These are phyloP conservation scores for Calameuta idolon DNA, from an alignment of 2,888 invertebrate genomes.

Conservation along the genomic window DNA sequence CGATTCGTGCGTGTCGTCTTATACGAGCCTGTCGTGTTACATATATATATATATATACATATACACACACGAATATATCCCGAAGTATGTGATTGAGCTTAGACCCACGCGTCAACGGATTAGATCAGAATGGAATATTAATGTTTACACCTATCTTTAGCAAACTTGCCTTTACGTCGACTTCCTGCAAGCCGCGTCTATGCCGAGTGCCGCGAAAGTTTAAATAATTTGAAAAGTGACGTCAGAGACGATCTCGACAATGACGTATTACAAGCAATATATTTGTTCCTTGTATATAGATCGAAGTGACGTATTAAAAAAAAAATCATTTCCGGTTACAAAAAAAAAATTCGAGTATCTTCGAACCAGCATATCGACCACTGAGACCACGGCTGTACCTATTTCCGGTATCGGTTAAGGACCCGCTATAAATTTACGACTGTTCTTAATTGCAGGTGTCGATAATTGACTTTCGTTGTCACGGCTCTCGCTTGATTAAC, in stretches of 20 bases:
- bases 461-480: slow-evolving; percentile 23
- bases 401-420: background rate
- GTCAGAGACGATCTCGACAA: background rate
- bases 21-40: background rate
- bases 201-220: background rate
- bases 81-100: background rate
- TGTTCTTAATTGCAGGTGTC: slow-evolving; percentile 27
- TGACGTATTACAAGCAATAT: background rate
- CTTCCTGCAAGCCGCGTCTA: background rate
- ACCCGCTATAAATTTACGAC: background rate
- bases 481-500: background rate
- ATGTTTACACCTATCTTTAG: slow-evolving; percentile 5
- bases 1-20: slow-evolving; percentile 26
- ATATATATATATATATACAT: background rate
- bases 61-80: background rate
- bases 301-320: background rate
- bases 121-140: slow-evolving; percentile 7
- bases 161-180: background rate
- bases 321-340: background rate
- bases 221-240: background rate
- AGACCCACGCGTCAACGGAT: slow-evolving; percentile 5
- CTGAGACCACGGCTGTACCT: background rate
- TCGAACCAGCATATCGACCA: too few relatives aligned
- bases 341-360: background rate
- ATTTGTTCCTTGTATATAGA: background rate